Evolutionary conservation across 2,888 invertebrate species (phyloP).

Genomic region (Tenthredo notha): DNA sequence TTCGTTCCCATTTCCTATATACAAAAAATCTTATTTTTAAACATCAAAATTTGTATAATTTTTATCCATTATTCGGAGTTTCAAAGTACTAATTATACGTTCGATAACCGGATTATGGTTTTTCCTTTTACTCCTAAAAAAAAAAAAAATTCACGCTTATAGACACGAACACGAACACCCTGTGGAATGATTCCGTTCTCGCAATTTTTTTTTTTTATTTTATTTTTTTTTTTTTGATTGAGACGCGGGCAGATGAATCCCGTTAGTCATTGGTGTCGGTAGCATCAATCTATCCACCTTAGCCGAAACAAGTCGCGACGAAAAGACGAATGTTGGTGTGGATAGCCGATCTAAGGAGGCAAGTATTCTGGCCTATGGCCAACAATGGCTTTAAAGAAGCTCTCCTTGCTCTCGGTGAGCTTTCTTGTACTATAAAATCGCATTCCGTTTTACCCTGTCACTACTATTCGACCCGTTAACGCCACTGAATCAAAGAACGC

Average conservation of each 20-base stretch:
- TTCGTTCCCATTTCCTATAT: background rate
- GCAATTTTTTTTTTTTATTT: background rate
- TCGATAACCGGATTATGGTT: no score
- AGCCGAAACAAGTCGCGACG: slow-evolving; percentile 68
- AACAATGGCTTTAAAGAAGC: slow-evolving; percentile 50
- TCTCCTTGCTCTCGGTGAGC: background rate
- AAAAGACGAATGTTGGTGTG: slow-evolving; percentile 71
- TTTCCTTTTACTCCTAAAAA: no score
- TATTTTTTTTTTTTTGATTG: background rate
- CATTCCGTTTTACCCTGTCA: slow-evolving; percentile 36
- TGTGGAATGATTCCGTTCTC: no score
- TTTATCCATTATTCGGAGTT: no score
- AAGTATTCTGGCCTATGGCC: slow-evolving; percentile 64
- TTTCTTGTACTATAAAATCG: slow-evolving; percentile 27
- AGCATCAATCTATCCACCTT: slow-evolving; percentile 70
- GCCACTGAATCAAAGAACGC: background rate
- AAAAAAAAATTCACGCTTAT: no score
- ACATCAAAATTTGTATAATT: no score
- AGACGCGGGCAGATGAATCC: slow-evolving; percentile 64
- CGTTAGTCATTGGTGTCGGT: slow-evolving; percentile 66
- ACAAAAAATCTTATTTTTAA: background rate
- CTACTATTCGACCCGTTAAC: slow-evolving; percentile 36
- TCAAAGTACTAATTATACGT: no score
- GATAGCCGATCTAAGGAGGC: slow-evolving; percentile 61
- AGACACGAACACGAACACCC: no score